phyloP scores from a whole-genome alignment of 2,888 invertebrate genomes.

The Homarus gammarus region DNA sequence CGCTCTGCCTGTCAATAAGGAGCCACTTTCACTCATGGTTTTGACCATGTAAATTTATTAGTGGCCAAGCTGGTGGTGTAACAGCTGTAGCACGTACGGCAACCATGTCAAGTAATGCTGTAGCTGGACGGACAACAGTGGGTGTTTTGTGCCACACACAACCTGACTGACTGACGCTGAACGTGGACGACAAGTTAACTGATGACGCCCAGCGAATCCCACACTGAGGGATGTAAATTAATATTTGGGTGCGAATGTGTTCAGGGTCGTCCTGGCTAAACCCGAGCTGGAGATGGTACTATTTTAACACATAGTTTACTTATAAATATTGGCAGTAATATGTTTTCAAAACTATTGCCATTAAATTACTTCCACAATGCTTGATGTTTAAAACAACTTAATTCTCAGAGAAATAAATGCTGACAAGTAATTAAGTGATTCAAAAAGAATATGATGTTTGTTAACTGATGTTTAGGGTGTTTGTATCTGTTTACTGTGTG shows the following conservation, averaged over 20 bases:
- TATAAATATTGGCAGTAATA: slow-evolving; percentile 21
- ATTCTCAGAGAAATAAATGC: not conserved
- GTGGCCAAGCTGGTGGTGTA: not conserved
- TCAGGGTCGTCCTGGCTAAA: slow-evolving; percentile 36
- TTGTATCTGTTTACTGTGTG: no score
- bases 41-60: slow-evolving; percentile 11
- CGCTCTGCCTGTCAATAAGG: not conserved
- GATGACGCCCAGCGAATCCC: slow-evolving; percentile 22
- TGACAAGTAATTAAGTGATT: no score
- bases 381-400: not conserved
- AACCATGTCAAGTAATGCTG: not conserved
- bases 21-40: not conserved
- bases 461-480: no score
- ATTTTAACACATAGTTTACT: not conserved
- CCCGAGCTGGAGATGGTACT: not conserved
- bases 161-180: slow-evolving; percentile 23
- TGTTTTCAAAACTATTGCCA: slow-evolving; percentile 10
- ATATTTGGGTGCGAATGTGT: not conserved
- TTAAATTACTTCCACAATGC: slow-evolving; percentile 7
- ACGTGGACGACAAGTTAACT: not conserved
- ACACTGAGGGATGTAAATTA: slow-evolving; percentile 21
- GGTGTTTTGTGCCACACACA: not conserved
- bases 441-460: no score
- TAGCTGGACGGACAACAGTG: not conserved
- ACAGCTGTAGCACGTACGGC: not conserved